A percentile compares a stretch with the other conserved stretches of the same genome.
phyloP scores from a whole-genome alignment of 2,797 vertebrate genomes.

The Selene dorsalis region DNA sequence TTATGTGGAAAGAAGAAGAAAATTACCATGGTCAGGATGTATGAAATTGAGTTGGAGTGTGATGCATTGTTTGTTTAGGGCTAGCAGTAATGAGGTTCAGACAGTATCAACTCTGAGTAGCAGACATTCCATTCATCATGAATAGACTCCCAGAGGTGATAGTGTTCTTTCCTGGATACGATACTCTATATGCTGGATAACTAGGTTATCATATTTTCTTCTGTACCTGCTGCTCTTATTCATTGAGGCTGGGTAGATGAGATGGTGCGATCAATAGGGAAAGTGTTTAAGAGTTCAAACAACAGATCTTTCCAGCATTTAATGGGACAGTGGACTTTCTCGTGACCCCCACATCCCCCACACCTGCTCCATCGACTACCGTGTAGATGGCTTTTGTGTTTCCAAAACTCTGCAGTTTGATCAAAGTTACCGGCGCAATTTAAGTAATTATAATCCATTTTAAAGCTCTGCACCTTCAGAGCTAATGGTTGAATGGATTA shows the following conservation, averaged over 20 bases:
- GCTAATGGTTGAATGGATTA: conserved; percentile 74
- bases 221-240: conserved; percentile 51
- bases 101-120: conserved; percentile 74
- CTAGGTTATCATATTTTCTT: conserved; percentile 70
- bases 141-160: conserved; percentile 73
- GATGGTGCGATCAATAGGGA: conserved; percentile 37
- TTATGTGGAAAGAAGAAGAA: conserved; percentile 74
- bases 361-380: conserved; percentile 42
- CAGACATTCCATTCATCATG: conserved; percentile 78
- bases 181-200: conserved; percentile 63
- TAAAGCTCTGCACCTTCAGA: conserved; percentile 75
- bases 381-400: conserved; percentile 53
- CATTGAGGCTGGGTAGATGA: conserved; percentile 40
- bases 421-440: conserved; percentile 76
- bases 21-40: conserved; percentile 79
- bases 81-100: conserved; percentile 79
- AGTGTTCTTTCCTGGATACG: conserved; percentile 63
- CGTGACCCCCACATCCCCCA: conserved; percentile 1
- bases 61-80: conserved; percentile 82
- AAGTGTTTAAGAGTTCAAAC: conserved; percentile 33
- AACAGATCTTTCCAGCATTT: conserved; percentile 6
- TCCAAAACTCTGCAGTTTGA: conserved; percentile 63
- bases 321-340: conserved; percentile 12
- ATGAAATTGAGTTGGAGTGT: conserved; percentile 82
- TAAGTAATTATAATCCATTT: conserved; percentile 79